Percentiles rank a stretch among this genome's conserved stretches.
These are phyloP conservation scores for Apotomis capreana DNA, from an alignment of 2,888 invertebrate species.

Conservation along the genomic window DNA sequence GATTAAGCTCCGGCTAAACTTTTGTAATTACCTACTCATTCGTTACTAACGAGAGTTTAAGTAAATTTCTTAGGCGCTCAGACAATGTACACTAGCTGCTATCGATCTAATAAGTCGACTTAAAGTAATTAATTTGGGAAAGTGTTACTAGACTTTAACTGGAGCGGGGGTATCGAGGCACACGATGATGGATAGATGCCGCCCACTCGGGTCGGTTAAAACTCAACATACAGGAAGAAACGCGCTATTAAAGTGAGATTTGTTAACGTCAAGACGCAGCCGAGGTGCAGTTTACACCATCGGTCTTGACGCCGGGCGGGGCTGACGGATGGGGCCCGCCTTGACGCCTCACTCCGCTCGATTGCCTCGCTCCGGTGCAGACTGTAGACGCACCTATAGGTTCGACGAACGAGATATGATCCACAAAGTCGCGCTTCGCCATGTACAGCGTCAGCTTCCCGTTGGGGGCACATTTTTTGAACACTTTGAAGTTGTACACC, in stretches of 20 bases:
- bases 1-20: not conserved
- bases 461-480: constrained; percentile 95
- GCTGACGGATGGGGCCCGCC: constrained; percentile 11
- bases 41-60: not conserved
- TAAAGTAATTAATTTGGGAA: not conserved
- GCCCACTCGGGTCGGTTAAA: not conserved
- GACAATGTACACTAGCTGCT: not conserved
- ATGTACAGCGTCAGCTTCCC: constrained; percentile 93
- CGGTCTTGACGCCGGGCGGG: constrained; percentile 8
- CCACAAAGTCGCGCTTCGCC: constrained; percentile 94
- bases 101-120: constrained; percentile 1
- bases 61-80: not conserved
- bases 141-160: constrained; percentile 1
- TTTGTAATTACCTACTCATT: not conserved
- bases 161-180: not conserved
- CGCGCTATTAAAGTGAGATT: constrained; percentile 52
- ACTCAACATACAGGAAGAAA: constrained; percentile 27
- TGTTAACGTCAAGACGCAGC: constrained; percentile 39
- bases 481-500: constrained; percentile 96
- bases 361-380: too few species aligned
- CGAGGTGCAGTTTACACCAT: constrained; percentile 16
- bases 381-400: constrained; percentile 88
- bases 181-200: constrained; percentile 28
- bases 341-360: not conserved
- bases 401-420: constrained; percentile 93